These are phyloP conservation scores for Drosophila tsacasi DNA, from an alignment of 1,140 invertebrate species.

Conservation along the genomic window DNA sequence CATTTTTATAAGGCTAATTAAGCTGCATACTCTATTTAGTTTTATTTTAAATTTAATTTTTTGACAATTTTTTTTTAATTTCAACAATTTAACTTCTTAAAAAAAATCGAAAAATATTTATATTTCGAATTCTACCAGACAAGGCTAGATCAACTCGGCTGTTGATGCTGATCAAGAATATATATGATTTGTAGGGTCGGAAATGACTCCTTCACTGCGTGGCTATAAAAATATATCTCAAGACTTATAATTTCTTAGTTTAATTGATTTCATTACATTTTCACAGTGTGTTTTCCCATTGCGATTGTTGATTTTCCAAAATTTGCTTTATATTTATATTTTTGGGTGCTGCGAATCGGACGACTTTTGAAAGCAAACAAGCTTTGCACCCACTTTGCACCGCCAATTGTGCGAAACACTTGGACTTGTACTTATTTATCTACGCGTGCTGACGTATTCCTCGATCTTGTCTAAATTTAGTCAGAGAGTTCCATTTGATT, in stretches of 20 bases:
- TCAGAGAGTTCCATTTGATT: constrained; percentile 43
- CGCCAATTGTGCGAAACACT: constrained; percentile 8
- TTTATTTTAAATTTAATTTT: too few species aligned
- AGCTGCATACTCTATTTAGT: too few species aligned
- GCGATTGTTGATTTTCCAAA: constrained; percentile 2
- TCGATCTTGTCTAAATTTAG: constrained; percentile 62
- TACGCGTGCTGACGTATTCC: constrained; percentile 58
- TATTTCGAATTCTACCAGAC: too few species aligned
- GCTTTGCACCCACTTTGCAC: constrained; percentile 20
- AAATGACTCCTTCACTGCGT: neutral
- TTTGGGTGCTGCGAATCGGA: neutral
- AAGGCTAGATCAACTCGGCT: too few species aligned
- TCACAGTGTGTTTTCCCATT: neutral
- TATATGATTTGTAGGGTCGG: neutral
- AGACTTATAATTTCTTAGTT: neutral
- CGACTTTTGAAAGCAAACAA: constrained; percentile 18
- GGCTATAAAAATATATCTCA: neutral
- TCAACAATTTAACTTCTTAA: too few species aligned
- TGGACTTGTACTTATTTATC: constrained; percentile 16
- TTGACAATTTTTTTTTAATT: too few species aligned
- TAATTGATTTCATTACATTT: neutral
- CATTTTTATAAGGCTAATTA: too few species aligned
- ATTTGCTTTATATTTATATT: constrained; percentile 1
- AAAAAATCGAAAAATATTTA: too few species aligned
- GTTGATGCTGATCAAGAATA: too few species aligned